These are phyloP conservation scores for Vultur gryphus DNA, from an alignment of 2,797 vertebrate species.

Conservation along the genomic window DNA sequence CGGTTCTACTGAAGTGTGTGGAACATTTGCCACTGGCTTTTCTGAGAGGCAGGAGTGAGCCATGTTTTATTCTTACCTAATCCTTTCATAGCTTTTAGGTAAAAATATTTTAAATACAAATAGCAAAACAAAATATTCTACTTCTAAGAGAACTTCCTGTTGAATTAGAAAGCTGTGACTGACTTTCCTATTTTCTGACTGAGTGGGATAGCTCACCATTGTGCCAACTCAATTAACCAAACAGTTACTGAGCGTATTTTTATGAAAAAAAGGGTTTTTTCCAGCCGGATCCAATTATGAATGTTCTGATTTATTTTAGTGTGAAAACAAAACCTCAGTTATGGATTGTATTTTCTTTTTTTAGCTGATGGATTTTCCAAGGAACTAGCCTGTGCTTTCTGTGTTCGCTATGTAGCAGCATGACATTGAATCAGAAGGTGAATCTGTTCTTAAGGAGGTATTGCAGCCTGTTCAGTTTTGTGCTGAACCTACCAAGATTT, in stretches of 20 bases:
- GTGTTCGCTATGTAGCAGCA: accelerated
- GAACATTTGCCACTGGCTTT: conserved; percentile 21
- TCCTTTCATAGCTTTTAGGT: conserved; percentile 2
- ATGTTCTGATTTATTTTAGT: neutral
- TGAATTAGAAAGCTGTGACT: neutral
- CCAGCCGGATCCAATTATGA: neutral
- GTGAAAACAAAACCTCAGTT: neutral
- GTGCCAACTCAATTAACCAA: neutral
- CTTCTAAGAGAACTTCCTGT: neutral
- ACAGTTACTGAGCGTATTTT: neutral
- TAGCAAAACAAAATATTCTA: neutral
- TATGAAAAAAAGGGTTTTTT: neutral
- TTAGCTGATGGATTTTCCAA: neutral
- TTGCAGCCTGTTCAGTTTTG: neutral
- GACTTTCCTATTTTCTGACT: neutral
- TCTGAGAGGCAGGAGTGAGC: neutral
- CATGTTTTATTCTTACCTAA: neutral
- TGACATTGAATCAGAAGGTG: neutral
- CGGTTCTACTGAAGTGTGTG: neutral
- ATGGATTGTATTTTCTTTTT: neutral
- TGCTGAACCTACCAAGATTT: neutral
- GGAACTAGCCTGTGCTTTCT: neutral
- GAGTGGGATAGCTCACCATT: neutral
- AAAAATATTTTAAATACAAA: neutral
- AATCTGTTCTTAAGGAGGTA: neutral